Evolutionary conservation across 2,888 invertebrate genomes (phyloP), one percentile per base, ranked within the genome.

Genomic region (Vanessa cardui): DNA sequence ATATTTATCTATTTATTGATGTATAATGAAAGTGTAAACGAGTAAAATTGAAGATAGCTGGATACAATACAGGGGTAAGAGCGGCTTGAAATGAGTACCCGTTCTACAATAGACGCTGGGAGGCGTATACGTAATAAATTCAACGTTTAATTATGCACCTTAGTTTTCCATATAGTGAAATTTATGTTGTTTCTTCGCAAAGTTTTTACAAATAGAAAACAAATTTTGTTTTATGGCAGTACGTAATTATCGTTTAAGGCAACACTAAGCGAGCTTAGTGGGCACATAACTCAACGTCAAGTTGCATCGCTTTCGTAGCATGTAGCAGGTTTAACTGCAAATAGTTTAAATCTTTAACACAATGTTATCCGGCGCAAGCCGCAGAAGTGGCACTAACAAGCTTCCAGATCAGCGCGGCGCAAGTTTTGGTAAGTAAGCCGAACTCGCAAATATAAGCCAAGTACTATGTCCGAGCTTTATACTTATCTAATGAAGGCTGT

Each of bases 381-480:
- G 77, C 86, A 84, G 82, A 87, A 89, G 85, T 87, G 84, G 77
- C 78, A 79, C 86, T 89, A 89, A 90, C 90, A 87, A 89, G 89
- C 85, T 84, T 79, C 81, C 83, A 72, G 83, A 73, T 52, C 56
- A 39, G 33, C 18, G 56, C 33, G 15, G 52, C 21, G 76, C 77
- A 85, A 88, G 83, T 88, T 87, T 73, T 75, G 74, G 75, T 82
- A 79, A 87, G 83, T 85, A 83, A 79, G 82, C 75, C 76, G 72
- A 85, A 83, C 82, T 84, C 78, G 78, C 81, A 83, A 85, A 83
- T 83, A 64, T 72, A 77, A 80, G 76, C 72, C 74, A 80, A 80
- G 77, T 79, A 54, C 62, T 75, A 74, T 76, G 76, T 74, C 74
- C 72, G 16, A 20, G 33, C 39, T 50, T 33, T 62, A 44, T 44